Evolutionary conservation across 2,888 invertebrate species (phyloP), one percentile per base, ranked within the genome.

Genomic region (Agriopis leucophaearia): DNA sequence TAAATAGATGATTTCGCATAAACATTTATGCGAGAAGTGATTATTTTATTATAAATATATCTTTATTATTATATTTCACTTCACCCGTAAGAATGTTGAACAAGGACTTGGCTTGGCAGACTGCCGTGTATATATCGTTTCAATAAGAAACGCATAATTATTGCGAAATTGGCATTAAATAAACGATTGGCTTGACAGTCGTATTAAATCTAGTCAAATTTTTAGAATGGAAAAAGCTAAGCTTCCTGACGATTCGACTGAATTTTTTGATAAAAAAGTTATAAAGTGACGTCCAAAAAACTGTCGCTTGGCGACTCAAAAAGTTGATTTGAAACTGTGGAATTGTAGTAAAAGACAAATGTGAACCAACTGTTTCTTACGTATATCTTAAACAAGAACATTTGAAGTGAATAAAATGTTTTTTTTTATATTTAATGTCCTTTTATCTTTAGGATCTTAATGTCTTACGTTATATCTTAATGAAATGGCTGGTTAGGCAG

Each of bases 131-230:
- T 51, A 4, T 83, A 79, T 82, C 78, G 78, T 85, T 85, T 80
- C 77, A 76, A 75, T 78, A 60, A 72, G 27, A 38, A 54, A 15
- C 61, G 36, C 36, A 36, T 54, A 16, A 55, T 55, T 42, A 47
- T 57, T 42, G 48, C 12, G 73, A 74, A 72, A 89, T 90, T 91
- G 91, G 91, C 86, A 63, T 69, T 78, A 77, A 78, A 75, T 79
- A 82, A 76, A 83, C 82, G 83, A 92, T 93, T 91, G 91, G 92
- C 90, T 83, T 75, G 83, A 81, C 82, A 59, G 48, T 84, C 87
- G 87, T 91, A 91, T 91, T 81, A 87, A 90, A 89, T 93, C 94
- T 94, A 94, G 94, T 94, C 94, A 94, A 94, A 93, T 93, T 92
- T 89, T 86, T 87, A 85, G 82, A 84, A 75, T 82, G 79, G 80